A percentile compares a stretch with the other conserved stretches of the same genome.
These are phyloP conservation scores for Carapus acus DNA, from an alignment of 2,797 vertebrate species.

Conservation along the genomic window DNA sequence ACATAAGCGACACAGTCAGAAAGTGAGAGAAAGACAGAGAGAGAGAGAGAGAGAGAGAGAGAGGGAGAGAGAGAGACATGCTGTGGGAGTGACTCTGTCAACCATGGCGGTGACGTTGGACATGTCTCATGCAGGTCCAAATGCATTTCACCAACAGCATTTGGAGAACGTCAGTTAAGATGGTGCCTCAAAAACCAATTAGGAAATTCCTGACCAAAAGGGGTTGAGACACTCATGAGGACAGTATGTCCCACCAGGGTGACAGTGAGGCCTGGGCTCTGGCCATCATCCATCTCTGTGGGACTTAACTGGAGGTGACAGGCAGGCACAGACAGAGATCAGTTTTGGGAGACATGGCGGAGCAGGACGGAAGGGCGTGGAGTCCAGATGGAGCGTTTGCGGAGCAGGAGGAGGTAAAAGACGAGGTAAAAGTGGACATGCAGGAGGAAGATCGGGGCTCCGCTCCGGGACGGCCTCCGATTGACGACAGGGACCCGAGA, in stretches of 20 bases:
- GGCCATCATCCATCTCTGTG: slow-evolving; percentile 8
- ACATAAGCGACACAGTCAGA: too few species aligned
- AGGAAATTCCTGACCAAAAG: slow-evolving; percentile 41
- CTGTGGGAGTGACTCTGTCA: neutral
- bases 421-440: slow-evolving; percentile 37
- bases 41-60: too few species aligned
- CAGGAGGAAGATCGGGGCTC: slow-evolving; percentile 28
- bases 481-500: slow-evolving; percentile 53
- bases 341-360: too few species aligned
- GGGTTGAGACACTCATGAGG: slow-evolving; percentile 38
- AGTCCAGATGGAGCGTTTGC: slow-evolving; percentile 9
- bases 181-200: slow-evolving; percentile 29
- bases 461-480: slow-evolving; percentile 10
- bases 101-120: neutral
- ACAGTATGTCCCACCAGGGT: slow-evolving; percentile 60
- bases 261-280: slow-evolving; percentile 35
- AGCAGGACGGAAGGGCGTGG: too few species aligned
- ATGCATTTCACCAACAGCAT: slow-evolving; percentile 28
- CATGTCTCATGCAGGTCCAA: slow-evolving; percentile 44
- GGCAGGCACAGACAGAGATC: slow-evolving; percentile 32
- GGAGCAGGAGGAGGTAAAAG: slow-evolving; percentile 37
- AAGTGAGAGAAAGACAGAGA: too few species aligned
- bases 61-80: slow-evolving; percentile 7
- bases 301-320: too few species aligned
- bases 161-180: slow-evolving; percentile 24